Base-by-base conservation (phyloP, 2,888 invertebrate genomes). In the Acleris emargana region DNA sequence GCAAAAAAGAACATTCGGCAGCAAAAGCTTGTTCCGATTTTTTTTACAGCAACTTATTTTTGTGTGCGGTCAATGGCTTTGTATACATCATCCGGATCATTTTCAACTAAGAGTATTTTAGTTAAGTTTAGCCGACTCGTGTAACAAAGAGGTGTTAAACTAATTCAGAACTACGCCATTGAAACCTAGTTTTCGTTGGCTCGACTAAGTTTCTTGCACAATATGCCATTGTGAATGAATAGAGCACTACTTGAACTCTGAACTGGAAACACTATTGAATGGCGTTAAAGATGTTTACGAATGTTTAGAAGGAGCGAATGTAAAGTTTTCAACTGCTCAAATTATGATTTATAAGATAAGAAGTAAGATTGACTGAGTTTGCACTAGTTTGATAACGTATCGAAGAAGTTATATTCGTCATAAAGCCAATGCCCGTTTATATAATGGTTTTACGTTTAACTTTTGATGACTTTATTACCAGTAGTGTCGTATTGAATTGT, bases 191-290 rank as follows among this genome's bases (percentile, higher is more conserved):
- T 64, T 60, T 25, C 59, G 70, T 72, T 69, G 58, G 70, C 69
- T 76, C 72, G 67, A 61, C 76, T 70, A 75, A 76, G 67, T 58
- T 47, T 54, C 62, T 79, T 78, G 69, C 74, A 72, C 73, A 79
- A 80, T 67, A 72, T 72, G 64, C 71, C 70, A 73, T 77, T 78
- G 73, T 79, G 66, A 67, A 67, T 77, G 67, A 70, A 68, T 73
- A 74, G 70, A 69, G 72, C 74, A 71, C 72, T 51, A 57, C 60
- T 58, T 71, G 64, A 70, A 69, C 69, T 71, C 60, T 72, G 52
- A 42, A 45, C 62, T 50, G 22, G 50, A 22, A 47, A 32, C 42
- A 59, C 28, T 38, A 28, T 55, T 66, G 51, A 47, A 66, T 51
- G 17, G 16, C 42, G 42, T 42, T 53, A 17, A 52, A 64, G 47